These are phyloP conservation scores for Peromyscus nudipes DNA, from an alignment of 2,797 vertebrate genomes.

Conservation along the genomic window DNA sequence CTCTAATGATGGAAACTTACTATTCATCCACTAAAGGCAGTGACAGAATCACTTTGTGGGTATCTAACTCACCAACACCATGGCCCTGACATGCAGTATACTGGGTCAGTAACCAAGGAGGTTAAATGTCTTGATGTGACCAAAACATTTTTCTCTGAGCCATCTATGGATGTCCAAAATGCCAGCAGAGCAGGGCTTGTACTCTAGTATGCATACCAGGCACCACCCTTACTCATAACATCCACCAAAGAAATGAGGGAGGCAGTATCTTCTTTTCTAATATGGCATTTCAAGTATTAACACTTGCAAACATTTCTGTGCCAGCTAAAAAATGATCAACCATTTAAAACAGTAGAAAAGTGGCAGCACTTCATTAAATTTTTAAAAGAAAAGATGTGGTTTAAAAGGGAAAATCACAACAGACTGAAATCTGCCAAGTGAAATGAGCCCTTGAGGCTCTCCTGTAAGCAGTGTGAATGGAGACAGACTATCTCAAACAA, in stretches of 20 bases:
- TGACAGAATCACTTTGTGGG: not conserved
- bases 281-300: conserved; percentile 47
- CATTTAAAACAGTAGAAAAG: conserved; percentile 65
- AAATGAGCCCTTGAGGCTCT: conserved; percentile 26
- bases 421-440: conserved; percentile 47
- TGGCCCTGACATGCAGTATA: not conserved
- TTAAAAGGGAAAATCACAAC: conserved; percentile 59
- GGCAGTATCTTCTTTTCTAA: conserved; percentile 9
- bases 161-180: not conserved
- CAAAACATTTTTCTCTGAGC: conserved; percentile 36
- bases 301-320: conserved; percentile 62
- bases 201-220: not conserved
- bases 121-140: not conserved
- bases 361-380: conserved; percentile 52
- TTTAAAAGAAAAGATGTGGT: conserved; percentile 60
- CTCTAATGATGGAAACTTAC: conserved; percentile 24
- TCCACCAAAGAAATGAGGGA: not conserved
- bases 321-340: conserved; percentile 59
- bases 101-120: not conserved
- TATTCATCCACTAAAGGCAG: not conserved
- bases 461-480: conserved; percentile 6
- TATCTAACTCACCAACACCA: conserved; percentile 1
- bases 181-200: not conserved
- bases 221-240: not conserved
- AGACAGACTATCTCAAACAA: conserved; percentile 37